phyloP scores from a whole-genome alignment of 2,113 vertebrate species.

The Barbus barbus region DNA sequence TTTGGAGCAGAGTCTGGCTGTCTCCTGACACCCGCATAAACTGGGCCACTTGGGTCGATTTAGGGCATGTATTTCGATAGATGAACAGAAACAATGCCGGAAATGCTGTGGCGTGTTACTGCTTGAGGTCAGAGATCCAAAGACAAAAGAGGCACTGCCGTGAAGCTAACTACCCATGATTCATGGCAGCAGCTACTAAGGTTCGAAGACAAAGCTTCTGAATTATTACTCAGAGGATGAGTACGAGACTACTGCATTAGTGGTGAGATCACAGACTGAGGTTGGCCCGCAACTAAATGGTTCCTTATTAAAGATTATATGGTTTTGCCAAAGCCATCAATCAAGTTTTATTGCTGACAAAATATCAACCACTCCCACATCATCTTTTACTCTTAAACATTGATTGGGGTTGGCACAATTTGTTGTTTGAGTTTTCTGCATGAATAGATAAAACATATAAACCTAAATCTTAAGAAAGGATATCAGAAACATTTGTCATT shows the following conservation, averaged over 20 bases:
- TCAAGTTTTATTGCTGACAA: not conserved
- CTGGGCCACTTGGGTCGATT: constrained; percentile 9
- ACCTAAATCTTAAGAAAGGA: too few relatives aligned
- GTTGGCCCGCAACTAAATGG: not conserved
- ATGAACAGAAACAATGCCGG: not conserved
- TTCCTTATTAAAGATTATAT: not conserved
- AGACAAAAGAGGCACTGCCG: not conserved
- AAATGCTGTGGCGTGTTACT: not conserved
- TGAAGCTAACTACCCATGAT: constrained; percentile 18
- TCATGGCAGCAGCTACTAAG: not conserved
- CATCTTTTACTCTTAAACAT: not conserved
- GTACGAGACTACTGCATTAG: not conserved
- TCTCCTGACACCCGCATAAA: not conserved
- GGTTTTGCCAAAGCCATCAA: not conserved
- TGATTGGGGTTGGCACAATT: not conserved
- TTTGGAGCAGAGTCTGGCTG: not conserved
- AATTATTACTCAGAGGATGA: not conserved
- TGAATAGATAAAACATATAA: too few relatives aligned
- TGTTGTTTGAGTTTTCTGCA: too few relatives aligned
- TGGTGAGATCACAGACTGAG: not conserved
- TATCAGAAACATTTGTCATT: too few relatives aligned
- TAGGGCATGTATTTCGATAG: not conserved
- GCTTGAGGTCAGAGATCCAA: not conserved
- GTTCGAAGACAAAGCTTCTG: not conserved
- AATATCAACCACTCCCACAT: not conserved